phyloP scores from a whole-genome alignment of 2,888 invertebrate genomes.

The Oxycera nigricornis region DNA sequence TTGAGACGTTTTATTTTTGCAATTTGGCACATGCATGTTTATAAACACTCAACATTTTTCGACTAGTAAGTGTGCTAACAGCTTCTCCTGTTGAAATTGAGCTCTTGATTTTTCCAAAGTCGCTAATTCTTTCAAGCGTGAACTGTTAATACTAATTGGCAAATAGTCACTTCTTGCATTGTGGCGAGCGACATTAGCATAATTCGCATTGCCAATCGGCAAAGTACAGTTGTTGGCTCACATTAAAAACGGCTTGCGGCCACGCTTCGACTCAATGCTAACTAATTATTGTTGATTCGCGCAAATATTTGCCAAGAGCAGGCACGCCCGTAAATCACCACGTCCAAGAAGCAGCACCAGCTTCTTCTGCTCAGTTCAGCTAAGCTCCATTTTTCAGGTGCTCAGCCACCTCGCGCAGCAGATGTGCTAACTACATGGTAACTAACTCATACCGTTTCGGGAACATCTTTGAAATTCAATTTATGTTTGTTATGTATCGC shows the following conservation, averaged over 20 bases:
- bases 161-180: neutral
- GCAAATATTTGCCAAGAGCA: constrained; percentile 32
- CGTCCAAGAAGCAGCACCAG: neutral
- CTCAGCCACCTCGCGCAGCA: neutral
- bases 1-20: no score
- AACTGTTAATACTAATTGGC: constrained; percentile 2
- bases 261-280: constrained; percentile 13
- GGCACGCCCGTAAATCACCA: constrained; percentile 21
- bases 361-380: neutral
- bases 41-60: no score
- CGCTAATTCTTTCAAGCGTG: neutral
- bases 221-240: neutral
- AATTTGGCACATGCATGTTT: no score
- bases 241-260: neutral
- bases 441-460: neutral
- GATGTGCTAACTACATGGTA: neutral
- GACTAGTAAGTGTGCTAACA: no score
- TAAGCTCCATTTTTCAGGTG: neutral
- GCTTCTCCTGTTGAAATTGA: no score
- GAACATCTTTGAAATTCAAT: constrained; percentile 5
- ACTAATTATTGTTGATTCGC: constrained; percentile 23
- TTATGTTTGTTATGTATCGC: neutral
- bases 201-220: constrained; percentile 5
- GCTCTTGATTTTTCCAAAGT: no score
- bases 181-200: constrained; percentile 15